phyloP scores from a whole-genome alignment of 2,888 invertebrate genomes.

The Myathropa florea region DNA sequence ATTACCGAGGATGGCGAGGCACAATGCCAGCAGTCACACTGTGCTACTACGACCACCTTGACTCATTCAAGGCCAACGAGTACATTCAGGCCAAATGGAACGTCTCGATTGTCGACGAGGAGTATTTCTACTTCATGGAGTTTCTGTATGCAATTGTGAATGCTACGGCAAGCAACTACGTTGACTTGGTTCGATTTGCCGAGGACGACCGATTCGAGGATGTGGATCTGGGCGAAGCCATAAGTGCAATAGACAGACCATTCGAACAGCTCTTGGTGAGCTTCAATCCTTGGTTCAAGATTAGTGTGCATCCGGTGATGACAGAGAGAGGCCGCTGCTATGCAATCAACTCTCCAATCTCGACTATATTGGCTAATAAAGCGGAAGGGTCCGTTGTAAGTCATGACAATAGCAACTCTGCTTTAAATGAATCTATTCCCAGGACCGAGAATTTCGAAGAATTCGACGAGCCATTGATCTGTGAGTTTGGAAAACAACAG shows the following conservation, averaged over 20 bases:
- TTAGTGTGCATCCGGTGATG: constrained; percentile 81
- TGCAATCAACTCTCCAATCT: constrained; percentile 83
- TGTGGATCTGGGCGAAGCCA: constrained; percentile 79
- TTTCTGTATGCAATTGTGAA: constrained; percentile 81
- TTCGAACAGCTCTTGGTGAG: constrained; percentile 76
- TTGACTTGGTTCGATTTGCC: constrained; percentile 78
- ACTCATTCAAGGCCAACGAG: constrained; percentile 76
- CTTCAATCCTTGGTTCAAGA: constrained; percentile 72
- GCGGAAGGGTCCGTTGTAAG: constrained; percentile 72
- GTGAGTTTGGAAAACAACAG: constrained; percentile 78
- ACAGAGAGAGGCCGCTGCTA: constrained; percentile 86
- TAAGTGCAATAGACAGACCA: constrained; percentile 74
- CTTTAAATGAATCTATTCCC: background rate
- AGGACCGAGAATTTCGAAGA: constrained; percentile 59
- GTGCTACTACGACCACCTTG: constrained; percentile 78
- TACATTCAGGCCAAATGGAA: constrained; percentile 80
- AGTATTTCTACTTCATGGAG: constrained; percentile 81
- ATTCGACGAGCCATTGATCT: constrained; percentile 74
- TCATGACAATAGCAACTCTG: background rate
- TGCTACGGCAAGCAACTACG: constrained; percentile 80
- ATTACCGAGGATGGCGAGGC: constrained; percentile 79
- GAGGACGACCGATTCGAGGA: constrained; percentile 80
- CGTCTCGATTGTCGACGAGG: constrained; percentile 78
- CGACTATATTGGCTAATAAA: background rate
- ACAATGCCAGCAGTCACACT: constrained; percentile 78